phyloP scores from a whole-genome alignment of 1,140 invertebrate genomes.

The Drosophila bocki region DNA sequence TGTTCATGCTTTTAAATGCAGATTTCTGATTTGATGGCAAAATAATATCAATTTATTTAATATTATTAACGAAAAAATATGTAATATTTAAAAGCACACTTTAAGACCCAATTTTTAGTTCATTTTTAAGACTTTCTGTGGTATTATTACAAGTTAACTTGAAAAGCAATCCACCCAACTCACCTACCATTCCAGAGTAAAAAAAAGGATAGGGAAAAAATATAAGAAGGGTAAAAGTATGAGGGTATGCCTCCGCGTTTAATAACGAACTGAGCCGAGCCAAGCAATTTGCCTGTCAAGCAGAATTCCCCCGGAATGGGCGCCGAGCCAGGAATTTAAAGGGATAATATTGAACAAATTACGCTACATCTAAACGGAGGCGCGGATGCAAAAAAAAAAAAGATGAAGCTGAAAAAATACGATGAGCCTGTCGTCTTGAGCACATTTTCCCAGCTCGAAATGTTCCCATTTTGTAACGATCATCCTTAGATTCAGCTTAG shows the following conservation, averaged over 20 bases:
- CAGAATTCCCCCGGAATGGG: conserved; percentile 25
- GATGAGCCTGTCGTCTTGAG: conserved; percentile 21
- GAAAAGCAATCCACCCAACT: background rate
- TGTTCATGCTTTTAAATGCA: background rate
- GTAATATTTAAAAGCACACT: background rate
- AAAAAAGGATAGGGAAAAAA: conserved; percentile 2
- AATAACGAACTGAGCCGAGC: conserved; percentile 53
- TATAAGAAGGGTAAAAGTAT: conserved; percentile 15
- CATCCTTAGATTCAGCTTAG: conserved; percentile 20
- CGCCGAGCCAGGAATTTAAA: conserved; percentile 61
- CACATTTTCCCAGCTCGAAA: conserved; percentile 34
- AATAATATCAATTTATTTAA: background rate
- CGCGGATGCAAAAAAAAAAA: conserved; percentile 15
- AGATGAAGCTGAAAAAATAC: conserved; percentile 10
- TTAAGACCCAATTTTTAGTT: too few relatives aligned
- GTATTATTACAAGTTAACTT: background rate
- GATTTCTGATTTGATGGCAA: background rate
- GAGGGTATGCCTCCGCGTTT: conserved; percentile 8
- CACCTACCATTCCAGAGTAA: background rate
- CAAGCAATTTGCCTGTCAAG: conserved; percentile 68
- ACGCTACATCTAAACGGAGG: conserved; percentile 49
- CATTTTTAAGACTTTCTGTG: background rate
- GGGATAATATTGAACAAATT: conserved; percentile 81
- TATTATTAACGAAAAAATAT: background rate
- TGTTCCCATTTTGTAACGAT: conserved; percentile 34